Evolutionary conservation across 2,797 vertebrate genomes (phyloP), one percentile per base, ranked within the genome.

Genomic region (Parotocinclus haroldoi): DNA sequence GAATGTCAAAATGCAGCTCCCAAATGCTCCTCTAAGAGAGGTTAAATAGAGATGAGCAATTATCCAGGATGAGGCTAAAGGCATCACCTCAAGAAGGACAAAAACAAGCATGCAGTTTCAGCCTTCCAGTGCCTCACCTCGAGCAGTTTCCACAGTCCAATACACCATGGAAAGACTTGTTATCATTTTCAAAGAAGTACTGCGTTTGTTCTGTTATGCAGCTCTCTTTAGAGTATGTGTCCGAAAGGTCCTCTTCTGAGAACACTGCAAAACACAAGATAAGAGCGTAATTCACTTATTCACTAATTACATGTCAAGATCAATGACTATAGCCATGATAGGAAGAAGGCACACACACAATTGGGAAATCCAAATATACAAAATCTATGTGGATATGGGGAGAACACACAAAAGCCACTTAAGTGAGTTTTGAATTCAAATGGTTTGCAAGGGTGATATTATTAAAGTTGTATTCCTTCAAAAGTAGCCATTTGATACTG

Each of bases 131-230:
- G 27, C 56, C 68, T 81, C 89, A 99, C 97, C 97, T 95, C 82
- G 96, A 96, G 75, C 96, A 99, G 88, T 98, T 99, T 78, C 91
- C 93, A 83, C 97, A 99, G 85, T 99, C 96, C 79, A 99, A 81
- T n/a, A 94, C 88, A 49, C 96, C 94, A 73, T 80, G 81, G 83
- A 97, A 96, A 14, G 96, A 94, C 85, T 86, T 94, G 76, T 95
- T 94, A 0, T 96, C 88, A 13, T 95, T 97, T 78, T 94, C 92
- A 76, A 99, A 99, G 88, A 97, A 99, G 87, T 99, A 99, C 76
- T 99, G 97, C 8, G 96, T 99, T 86, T 99, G 97, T 76, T 98
- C 96, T 0, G 95, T 99, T 80, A 99, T 99, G 67, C 97, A 99
- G 84, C 96, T 99, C 79, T 98, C 95, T 84, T 98, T 98, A 66